phyloP scores from a whole-genome alignment of 2,888 invertebrate genomes.

The Ectemnius cavifrons region DNA sequence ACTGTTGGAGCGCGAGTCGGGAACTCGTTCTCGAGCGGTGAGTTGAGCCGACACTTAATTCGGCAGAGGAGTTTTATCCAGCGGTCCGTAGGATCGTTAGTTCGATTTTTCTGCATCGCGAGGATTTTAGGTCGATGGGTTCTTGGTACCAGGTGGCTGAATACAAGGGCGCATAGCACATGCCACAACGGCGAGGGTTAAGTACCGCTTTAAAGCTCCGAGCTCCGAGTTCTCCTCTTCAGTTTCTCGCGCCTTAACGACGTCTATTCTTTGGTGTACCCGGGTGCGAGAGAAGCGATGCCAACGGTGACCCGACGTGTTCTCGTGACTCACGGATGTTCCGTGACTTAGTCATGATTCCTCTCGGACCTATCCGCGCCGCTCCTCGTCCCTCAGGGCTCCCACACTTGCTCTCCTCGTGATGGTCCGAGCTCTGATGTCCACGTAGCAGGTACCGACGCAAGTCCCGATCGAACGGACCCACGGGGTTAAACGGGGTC shows the following conservation, averaged over 20 bases:
- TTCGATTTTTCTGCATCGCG: slow-evolving; percentile 1
- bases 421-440: slow-evolving; percentile 21
- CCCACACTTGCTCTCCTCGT: neutral
- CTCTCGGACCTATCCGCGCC: slow-evolving; percentile 3
- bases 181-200: slow-evolving; percentile 33
- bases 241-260: slow-evolving; percentile 51
- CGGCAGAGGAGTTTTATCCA: too few relatives aligned
- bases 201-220: slow-evolving; percentile 39
- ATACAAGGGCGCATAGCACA: slow-evolving; percentile 22
- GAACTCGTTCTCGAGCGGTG: too few relatives aligned
- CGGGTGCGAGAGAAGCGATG: slow-evolving; percentile 25
- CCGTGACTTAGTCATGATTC: slow-evolving; percentile 60
- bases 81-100: too few relatives aligned
- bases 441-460: slow-evolving; percentile 24
- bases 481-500: slow-evolving; percentile 47
- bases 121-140: slow-evolving; percentile 14
- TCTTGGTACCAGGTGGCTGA: neutral
- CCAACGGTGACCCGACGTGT: slow-evolving; percentile 38
- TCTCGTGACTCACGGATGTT: slow-evolving; percentile 64
- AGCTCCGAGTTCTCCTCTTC: slow-evolving; percentile 25
- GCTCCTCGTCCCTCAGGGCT: slow-evolving; percentile 3
- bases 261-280: slow-evolving; percentile 56
- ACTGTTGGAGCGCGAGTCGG: too few relatives aligned
- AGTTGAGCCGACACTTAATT: too few relatives aligned
- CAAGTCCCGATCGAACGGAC: slow-evolving; percentile 27